phyloP scores from a whole-genome alignment of 2,113 vertebrate species.

The Ammodytes dubius region DNA sequence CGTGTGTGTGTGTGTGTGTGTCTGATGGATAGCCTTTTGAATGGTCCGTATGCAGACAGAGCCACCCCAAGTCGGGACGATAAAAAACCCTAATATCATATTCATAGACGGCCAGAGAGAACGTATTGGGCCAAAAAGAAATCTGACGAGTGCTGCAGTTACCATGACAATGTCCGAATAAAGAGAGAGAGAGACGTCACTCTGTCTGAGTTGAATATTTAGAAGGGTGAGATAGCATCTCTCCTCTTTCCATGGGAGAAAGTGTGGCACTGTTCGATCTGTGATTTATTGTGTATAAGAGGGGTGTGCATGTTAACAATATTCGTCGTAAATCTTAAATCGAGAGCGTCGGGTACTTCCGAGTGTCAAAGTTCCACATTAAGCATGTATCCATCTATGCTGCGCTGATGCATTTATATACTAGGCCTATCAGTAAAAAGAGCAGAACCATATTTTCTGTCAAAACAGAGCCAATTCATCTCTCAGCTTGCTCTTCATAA shows the following conservation, averaged over 20 bases:
- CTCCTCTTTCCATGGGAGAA: slow-evolving; percentile 6
- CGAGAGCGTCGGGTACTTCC: slow-evolving; percentile 22
- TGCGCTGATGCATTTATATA: slow-evolving; percentile 1
- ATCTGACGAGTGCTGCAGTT: slow-evolving; percentile 74
- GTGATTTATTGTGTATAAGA: slow-evolving; percentile 56
- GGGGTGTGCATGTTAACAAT: slow-evolving; percentile 49
- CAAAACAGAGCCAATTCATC: background rate
- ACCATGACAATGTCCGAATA: slow-evolving; percentile 81
- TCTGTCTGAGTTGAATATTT: slow-evolving; percentile 66
- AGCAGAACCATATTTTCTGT: slow-evolving; percentile 11
- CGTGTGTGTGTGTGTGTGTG: slow-evolving; percentile 7
- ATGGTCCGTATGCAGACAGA: slow-evolving; percentile 65
- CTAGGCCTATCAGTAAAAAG: background rate
- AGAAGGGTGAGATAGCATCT: slow-evolving; percentile 61
- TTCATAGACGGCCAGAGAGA: slow-evolving; percentile 81
- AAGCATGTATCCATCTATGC: slow-evolving; percentile 18
- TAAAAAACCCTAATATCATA: slow-evolving; percentile 81
- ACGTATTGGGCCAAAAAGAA: slow-evolving; percentile 74
- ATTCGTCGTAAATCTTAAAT: slow-evolving; percentile 50
- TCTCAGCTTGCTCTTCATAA: slow-evolving; percentile 4
- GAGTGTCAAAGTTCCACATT: slow-evolving; percentile 39
- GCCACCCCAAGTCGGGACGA: slow-evolving; percentile 72
- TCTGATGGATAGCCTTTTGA: slow-evolving; percentile 74
- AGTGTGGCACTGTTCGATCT: slow-evolving; percentile 24
- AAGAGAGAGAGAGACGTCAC: slow-evolving; percentile 71